Base-by-base conservation (phyloP, 92 coral and sea anemone species). In the Bergia puertoricense region DNA sequence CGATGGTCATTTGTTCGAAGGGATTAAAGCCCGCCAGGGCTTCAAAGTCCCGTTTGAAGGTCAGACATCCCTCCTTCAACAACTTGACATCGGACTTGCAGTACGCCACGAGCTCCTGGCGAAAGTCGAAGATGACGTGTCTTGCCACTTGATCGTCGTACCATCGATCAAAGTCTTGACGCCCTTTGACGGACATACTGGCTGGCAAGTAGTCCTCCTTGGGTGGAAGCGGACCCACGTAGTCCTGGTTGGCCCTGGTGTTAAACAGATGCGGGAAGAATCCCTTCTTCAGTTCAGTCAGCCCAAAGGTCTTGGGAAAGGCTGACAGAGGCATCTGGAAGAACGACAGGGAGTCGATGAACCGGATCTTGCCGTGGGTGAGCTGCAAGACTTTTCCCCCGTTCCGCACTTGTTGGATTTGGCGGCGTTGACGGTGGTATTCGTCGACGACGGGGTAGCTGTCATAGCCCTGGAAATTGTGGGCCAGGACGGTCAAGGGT, bases 401-500 rank as follows among this genome's bases (percentile, higher is more conserved):
- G n/a, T n/a, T n/a, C 39, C 81, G 73, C 38, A 83, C 50, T 67
- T 83, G 87, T 40, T 83, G 37, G 30, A 85, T 30, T 2, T 59
- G 30, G 15, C 80, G 87, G 38, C 50, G 18, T 44, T 85, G 88
- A 14, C 59, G 81, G 18, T 85, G 75, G 43, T 85, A 67, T 30
- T 68, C 81, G 18, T 65, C 56, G 30, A 85, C 76, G 30, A 85
- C 48, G 51, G 88, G 88, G 57, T 85, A 85, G n/a, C 59, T 85
- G 81, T 81, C 85, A 8, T 81, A 81, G 23, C 85, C 85, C 15
- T 81, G 73, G 59, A 81, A 81, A 56, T 81, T 85, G 62, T 85
- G 88, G 81, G 88, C 88, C 54, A 85, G 15, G 76, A 85, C 81
- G 88, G 81, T 85, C 57, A 80, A 57, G 85, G 85, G 85, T 8